Evolutionary conservation across 37 sponge, comb jelly and placozoan species (phyloP).

Genomic region (Amphimedon queenslandica): DNA sequence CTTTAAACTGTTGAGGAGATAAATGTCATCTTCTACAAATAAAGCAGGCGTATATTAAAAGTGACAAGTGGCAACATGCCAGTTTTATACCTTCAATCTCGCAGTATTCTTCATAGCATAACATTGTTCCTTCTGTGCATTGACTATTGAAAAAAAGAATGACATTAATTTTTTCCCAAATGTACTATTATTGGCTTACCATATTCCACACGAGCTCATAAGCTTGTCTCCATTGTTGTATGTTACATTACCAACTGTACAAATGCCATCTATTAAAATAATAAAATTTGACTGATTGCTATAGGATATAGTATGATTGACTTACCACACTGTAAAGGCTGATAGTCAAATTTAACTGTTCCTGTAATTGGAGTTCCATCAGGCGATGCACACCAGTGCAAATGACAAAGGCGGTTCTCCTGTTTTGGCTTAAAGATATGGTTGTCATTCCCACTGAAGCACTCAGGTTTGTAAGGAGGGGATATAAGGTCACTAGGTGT

Average conservation of each 20-base stretch:
- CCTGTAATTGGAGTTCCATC: conserved; percentile 10
- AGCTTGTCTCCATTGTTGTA: not conserved
- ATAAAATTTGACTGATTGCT: too few relatives aligned
- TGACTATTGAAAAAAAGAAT: not conserved
- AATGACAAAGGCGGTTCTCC: not conserved
- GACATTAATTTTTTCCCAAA: not conserved
- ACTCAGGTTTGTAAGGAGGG: conserved; percentile 12
- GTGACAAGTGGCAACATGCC: not conserved
- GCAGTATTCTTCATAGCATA: not conserved
- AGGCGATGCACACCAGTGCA: conserved; percentile 54
- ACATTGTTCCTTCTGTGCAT: not conserved
- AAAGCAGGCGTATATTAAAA: too few relatives aligned
- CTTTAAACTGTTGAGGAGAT: not conserved
- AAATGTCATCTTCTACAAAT: not conserved
- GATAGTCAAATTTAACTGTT: not conserved
- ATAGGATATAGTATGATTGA: too few relatives aligned
- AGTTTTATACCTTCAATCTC: not conserved
- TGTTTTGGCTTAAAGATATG: conserved; percentile 7
- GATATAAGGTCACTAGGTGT: not conserved
- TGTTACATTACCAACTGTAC: not conserved
- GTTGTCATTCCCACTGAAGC: conserved; percentile 1
- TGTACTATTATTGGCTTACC: not conserved
- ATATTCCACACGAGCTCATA: not conserved
- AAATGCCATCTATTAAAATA: too few relatives aligned
- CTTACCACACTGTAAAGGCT: too few relatives aligned